A percentile compares a stretch with the other conserved stretches of the same genome.
These are phyloP conservation scores for Poecilia gillii DNA, from an alignment of 2,797 vertebrate genomes.

Conservation along the genomic window DNA sequence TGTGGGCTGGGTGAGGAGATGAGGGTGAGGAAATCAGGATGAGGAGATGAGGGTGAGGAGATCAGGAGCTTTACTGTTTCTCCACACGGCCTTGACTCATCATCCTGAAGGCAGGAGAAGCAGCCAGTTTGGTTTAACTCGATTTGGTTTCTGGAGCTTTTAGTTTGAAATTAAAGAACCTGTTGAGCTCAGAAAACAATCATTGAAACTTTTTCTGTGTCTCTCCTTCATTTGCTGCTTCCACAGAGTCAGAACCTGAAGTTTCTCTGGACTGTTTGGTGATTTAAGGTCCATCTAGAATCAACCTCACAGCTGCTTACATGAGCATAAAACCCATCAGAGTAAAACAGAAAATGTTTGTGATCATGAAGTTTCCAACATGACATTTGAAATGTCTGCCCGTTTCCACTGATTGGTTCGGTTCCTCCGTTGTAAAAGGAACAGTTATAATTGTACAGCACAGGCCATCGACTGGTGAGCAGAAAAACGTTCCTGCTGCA, in stretches of 20 bases:
- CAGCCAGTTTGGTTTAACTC: too few relatives aligned
- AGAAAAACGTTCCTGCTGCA: too few relatives aligned
- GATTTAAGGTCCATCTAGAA: neutral
- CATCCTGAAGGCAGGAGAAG: neutral
- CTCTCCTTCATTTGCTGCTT: neutral
- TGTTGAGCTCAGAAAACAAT: neutral
- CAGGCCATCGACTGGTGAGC: too few relatives aligned
- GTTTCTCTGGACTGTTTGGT: neutral
- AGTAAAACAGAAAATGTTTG: neutral
- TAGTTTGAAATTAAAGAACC: neutral
- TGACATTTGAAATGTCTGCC: neutral
- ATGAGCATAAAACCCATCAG: neutral
- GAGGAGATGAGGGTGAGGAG: neutral
- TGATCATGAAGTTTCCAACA: neutral
- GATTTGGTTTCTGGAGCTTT: neutral
- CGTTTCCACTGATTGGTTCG: too few relatives aligned
- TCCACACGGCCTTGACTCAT: neutral
- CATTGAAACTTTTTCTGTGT: neutral
- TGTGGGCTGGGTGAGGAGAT: conserved; percentile 9
- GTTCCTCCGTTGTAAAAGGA: too few relatives aligned
- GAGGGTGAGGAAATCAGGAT: too few relatives aligned
- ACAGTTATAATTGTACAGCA: too few relatives aligned
- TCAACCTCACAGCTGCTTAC: neutral
- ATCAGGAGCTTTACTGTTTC: neutral
- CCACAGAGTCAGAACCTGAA: neutral